Base-by-base conservation (phyloP, 2,113 vertebrate genomes). In the Electrona antarctica region DNA sequence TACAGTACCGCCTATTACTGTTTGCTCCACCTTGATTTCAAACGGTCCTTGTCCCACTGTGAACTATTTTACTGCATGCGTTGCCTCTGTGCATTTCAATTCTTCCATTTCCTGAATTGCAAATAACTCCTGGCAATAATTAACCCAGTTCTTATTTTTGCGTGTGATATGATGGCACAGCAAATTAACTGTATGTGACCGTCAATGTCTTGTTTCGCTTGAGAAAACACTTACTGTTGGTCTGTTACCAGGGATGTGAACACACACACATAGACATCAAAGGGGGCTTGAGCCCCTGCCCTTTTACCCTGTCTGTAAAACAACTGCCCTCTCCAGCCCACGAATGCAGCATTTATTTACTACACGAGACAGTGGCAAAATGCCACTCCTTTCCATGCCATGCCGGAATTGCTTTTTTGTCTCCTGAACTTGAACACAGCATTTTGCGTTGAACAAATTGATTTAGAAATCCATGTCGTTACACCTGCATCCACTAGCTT, bases 101-200 rank as follows among this genome's bases (percentile, higher is more conserved):
- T 74, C 65, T 72, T 79, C 77, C 73, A 74, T 77, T 76, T 74
- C 72, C 68, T 54, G 65, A 74, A 67, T n/a, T 49, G 78, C 59
- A 60, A 87, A 85, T 51, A 76, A 69, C 84, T 65, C 29, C 3
- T 1, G 72, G 83, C 73, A 55, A 77, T 71, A 79, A 85, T 21
- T 21, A 21, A 21, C 64, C 28, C 28, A 61, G 8, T 57, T 74
- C 57, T 60, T 63, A 68, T 71, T 79, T 77, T 67, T 76, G 69
- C 62, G 74, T 72, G 71, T 21, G 21, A 21, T 21, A 21, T 51
- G 2, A 21, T 51, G 2, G 71, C 60, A 73, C 46, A 82, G 74
- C 58, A 59, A 28, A 21, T 21, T 21, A 21, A 64, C 8, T 28
- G 51, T 12, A 48, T 13, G 5, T n/a, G 49, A 64, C 29, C 49